Evolutionary conservation across 2,113 vertebrate species (phyloP), one percentile per base, ranked within the genome.

Genomic region (Scomber japonicus): DNA sequence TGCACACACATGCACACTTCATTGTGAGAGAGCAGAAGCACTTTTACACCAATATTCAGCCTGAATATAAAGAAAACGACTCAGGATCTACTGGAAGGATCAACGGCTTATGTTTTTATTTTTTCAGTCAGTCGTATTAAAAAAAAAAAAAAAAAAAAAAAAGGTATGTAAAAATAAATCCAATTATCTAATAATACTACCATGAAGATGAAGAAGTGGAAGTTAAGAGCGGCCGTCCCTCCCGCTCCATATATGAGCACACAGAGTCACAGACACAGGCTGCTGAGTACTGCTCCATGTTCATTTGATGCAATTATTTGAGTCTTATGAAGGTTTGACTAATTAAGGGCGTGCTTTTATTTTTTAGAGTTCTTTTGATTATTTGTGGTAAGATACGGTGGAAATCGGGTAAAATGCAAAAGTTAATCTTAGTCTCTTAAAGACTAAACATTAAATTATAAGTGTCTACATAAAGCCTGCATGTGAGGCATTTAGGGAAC

Each of bases 21-120:
- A 2, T 2, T 1, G 24, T 2, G 2, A 2, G 2, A 24, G 24
- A 24, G 24, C 24, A 24, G 24, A 1, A 24, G 24, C 24, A 24
- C 2, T 24, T 24, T 24, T 24, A 24, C 24, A 24, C 24, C 24
- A 24, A 24, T 24, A 24, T 24, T 24, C 24, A 24, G 24, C 24
- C 24, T 24, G 24, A 24, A 24, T 24, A 24, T 24, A 24, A 24
- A 24, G 24, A 24, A 24, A 24, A 2, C 24, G 55, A 68, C 54
- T 79, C 27, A 67, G 56, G 60, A 55, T 51, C 65, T 72, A 48
- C 73, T 7, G 61, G 11, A 21, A 63, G 65, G 86, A 62, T 85
- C 80, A 76, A 27, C 71, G 77, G 84, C 78, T 85, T 77, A 81
- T 24, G 30, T 55, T 84, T 76, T 45, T 63, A 78, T 82, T 77